Evolutionary conservation across 2,113 vertebrate species (phyloP).

Genomic region (Lophura nycthemera): DNA sequence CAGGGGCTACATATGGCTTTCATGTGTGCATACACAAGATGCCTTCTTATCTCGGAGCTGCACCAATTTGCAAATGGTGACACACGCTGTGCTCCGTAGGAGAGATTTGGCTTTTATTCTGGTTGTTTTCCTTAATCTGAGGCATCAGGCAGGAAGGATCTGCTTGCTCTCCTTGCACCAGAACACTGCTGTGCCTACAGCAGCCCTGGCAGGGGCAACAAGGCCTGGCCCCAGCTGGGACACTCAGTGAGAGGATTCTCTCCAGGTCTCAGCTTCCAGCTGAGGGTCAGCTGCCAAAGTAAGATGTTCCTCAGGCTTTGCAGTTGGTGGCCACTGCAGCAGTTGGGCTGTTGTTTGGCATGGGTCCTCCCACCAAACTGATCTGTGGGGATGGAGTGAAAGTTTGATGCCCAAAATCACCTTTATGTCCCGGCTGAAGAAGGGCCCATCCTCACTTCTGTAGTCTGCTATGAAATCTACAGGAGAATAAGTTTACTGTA

Average conservation of each 20-base stretch:
- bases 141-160: fast-evolving
- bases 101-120: neutral
- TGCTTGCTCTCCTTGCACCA: neutral
- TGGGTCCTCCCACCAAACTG: fast-evolving
- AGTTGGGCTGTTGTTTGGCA: neutral
- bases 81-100: neutral
- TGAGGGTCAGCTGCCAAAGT: neutral
- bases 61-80: fast-evolving
- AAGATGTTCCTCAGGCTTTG: neutral
- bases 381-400: neutral
- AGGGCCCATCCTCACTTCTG: neutral
- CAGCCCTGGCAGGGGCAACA: neutral
- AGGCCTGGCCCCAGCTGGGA: neutral
- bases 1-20: neutral
- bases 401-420: fast-evolving
- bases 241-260: neutral
- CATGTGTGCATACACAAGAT: fast-evolving
- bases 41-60: neutral
- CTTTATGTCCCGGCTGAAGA: neutral
- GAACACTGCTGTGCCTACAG: neutral
- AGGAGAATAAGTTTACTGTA: neutral
- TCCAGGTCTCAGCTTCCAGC: neutral
- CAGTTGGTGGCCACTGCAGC: neutral
- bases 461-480: neutral
- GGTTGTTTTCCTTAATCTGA: neutral